Conservation (phyloP, 2,888 invertebrate genomes). For the Alcis repandata region DNA sequence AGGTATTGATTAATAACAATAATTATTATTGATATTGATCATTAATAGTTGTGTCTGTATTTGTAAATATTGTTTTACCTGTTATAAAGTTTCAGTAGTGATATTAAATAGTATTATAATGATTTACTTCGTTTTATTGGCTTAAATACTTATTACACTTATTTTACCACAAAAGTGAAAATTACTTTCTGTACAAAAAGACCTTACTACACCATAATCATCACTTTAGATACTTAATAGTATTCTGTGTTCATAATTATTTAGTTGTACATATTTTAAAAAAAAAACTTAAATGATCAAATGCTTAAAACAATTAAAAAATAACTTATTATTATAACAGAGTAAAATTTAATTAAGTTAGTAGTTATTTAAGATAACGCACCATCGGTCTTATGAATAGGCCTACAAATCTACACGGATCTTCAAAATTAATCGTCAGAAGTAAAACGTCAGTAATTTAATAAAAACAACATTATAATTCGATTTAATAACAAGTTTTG, state of each 20-base stretch:
- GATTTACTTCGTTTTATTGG: constrained; percentile 47
- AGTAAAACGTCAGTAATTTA: background rate
- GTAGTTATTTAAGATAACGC: too few species aligned
- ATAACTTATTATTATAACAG: too few species aligned
- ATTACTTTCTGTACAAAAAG: too few species aligned
- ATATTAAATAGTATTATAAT: constrained; percentile 65
- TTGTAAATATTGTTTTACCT: constrained; percentile 81
- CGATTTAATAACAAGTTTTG: background rate
- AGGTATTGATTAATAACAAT: constrained; percentile 55
- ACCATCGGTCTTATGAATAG: background rate
- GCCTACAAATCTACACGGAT: constrained; percentile 2
- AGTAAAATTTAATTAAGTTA: too few species aligned
- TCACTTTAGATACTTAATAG: background rate
- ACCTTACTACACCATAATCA: too few species aligned
- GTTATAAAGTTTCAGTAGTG: constrained; percentile 71
- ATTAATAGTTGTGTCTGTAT: constrained; percentile 60
- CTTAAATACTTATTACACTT: too few species aligned
- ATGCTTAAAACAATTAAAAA: too few species aligned
- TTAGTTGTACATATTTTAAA: background rate
- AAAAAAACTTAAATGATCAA: background rate
- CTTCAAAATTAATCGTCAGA: background rate
- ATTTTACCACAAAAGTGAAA: too few species aligned
- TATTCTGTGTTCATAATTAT: background rate
- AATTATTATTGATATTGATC: constrained; percentile 57
- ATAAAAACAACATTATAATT: background rate